Evolutionary conservation across 2,113 vertebrate species (phyloP).

Genomic region (Reinhardtius hippoglossoides): DNA sequence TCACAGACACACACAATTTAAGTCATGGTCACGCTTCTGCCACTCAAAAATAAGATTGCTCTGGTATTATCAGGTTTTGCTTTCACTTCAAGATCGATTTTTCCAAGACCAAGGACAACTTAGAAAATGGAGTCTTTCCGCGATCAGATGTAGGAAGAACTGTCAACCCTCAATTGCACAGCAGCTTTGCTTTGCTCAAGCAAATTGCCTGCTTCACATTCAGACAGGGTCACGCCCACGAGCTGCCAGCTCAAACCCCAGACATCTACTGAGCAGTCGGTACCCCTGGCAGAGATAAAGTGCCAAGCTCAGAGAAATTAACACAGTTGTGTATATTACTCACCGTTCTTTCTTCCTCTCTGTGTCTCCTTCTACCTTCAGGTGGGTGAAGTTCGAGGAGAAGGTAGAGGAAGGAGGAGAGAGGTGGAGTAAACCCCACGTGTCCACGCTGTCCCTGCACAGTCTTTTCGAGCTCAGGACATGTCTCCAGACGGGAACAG

Average conservation of each 20-base stretch:
- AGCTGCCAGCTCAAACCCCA: background rate
- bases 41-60: background rate
- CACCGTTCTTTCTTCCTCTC: background rate
- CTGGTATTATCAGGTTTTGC: background rate
- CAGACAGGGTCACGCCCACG: background rate
- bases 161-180: background rate
- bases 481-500: conserved; percentile 93
- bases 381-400: conserved; percentile 99
- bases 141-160: background rate
- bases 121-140: too few relatives aligned
- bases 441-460: conserved; percentile 94
- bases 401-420: conserved; percentile 98
- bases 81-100: background rate
- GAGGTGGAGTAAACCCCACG: conserved; percentile 97
- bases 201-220: background rate
- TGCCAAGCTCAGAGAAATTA: background rate
- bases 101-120: too few relatives aligned
- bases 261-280: background rate
- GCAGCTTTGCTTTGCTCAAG: background rate
- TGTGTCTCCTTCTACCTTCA: conserved; percentile 63
- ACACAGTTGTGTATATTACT: conserved; percentile 5
- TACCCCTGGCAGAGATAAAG: background rate
- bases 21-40: background rate
- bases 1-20: background rate
- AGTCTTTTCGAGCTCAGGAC: conserved; percentile 97